phyloP scores from a whole-genome alignment of 2,888 invertebrate genomes.

The Tipula unca region DNA sequence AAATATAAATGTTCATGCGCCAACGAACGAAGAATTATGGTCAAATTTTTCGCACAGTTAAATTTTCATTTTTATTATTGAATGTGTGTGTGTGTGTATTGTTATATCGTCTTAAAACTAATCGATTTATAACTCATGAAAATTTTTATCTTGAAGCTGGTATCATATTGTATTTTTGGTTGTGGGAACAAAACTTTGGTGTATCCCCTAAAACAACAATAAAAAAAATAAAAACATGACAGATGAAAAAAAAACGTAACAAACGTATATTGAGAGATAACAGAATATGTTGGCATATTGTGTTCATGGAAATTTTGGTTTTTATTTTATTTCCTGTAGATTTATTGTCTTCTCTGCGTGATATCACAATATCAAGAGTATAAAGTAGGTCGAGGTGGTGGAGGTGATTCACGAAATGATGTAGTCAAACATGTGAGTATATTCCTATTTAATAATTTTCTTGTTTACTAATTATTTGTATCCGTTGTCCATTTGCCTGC shows the following conservation, averaged over 20 bases:
- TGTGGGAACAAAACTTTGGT: background rate
- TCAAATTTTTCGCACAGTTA: conserved; percentile 2
- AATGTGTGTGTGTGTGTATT: background rate
- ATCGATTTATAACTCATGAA: background rate
- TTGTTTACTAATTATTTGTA: too few species aligned
- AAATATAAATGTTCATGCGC: background rate
- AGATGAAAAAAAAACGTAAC: background rate
- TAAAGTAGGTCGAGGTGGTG: conserved; percentile 61
- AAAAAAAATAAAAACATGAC: background rate
- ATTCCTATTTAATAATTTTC: too few species aligned
- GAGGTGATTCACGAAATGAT: conserved; percentile 18
- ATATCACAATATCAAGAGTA: conserved; percentile 82
- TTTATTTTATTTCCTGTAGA: conserved; percentile 42
- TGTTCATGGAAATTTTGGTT: background rate
- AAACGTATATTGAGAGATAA: background rate
- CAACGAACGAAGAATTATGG: background rate
- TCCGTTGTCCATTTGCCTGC: conserved; percentile 16
- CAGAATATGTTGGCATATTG: background rate
- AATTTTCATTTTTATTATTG: background rate
- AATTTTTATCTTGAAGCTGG: background rate
- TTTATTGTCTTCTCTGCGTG: conserved; percentile 75
- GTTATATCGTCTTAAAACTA: background rate
- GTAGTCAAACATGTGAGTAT: conserved; percentile 22
- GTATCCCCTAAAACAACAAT: too few species aligned
- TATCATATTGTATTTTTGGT: background rate